phyloP scores from a whole-genome alignment of 1,140 invertebrate species.

The Helicoverpa armigera region DNA sequence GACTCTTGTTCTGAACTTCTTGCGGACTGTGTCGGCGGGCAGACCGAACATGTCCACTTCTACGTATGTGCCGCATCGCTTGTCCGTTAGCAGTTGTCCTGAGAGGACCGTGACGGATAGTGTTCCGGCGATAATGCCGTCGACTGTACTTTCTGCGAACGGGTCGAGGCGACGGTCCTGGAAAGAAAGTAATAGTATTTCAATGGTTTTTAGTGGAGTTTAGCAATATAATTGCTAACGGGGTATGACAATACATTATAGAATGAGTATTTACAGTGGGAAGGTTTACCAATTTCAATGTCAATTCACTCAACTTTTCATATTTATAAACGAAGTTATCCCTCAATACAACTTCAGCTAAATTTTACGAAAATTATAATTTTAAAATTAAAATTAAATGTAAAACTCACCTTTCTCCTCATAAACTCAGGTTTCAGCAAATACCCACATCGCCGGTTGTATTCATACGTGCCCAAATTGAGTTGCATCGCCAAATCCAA shows the following conservation, averaged over 20 bases:
- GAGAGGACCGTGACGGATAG: conserved; percentile 96
- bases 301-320: too few species aligned
- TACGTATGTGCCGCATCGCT: conserved; percentile 98
- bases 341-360: too few species aligned
- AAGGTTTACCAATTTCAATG: too few species aligned
- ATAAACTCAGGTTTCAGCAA: conserved; percentile 99
- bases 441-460: conserved; percentile 98
- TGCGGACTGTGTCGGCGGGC: conserved; percentile 98
- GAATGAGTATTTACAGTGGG: too few species aligned
- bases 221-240: too few species aligned
- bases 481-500: conserved; percentile 99
- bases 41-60: conserved; percentile 99
- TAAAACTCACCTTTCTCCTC: conserved; percentile 95
- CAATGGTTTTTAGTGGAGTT: too few species aligned
- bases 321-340: too few species aligned
- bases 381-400: too few species aligned
- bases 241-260: too few species aligned
- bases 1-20: conserved; percentile 97
- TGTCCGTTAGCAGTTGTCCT: conserved; percentile 98
- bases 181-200: not conserved
- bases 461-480: conserved; percentile 99
- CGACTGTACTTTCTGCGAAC: conserved; percentile 99
- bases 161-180: conserved; percentile 95
- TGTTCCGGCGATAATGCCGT: conserved; percentile 99
- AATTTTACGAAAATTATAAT: too few species aligned